phyloP scores from a whole-genome alignment of 2,888 invertebrate genomes.

The Phymatocera aterrima region DNA sequence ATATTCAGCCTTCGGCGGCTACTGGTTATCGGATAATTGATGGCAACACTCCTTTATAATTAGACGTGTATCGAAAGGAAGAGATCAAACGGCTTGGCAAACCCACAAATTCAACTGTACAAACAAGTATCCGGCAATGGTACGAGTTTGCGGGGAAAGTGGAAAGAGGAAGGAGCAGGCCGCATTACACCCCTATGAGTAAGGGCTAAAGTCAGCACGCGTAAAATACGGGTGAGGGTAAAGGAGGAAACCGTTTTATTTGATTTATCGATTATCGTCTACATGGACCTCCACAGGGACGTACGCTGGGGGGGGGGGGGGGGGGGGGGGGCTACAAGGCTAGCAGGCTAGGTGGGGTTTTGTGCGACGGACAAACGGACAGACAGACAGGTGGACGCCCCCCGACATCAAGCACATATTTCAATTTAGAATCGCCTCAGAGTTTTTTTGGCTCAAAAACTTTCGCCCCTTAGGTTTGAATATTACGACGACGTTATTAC shows the following conservation, averaged over 20 bases:
- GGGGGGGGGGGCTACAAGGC: slow-evolving; percentile 10
- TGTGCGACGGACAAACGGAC: neutral
- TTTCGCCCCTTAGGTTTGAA: neutral
- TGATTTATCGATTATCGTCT: slow-evolving; percentile 45
- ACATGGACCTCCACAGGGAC: neutral
- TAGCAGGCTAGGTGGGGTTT: slow-evolving; percentile 15
- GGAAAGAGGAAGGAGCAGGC: neutral
- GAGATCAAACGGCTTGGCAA: slow-evolving; percentile 23
- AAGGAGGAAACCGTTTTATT: slow-evolving; percentile 38
- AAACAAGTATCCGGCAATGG: slow-evolving; percentile 3
- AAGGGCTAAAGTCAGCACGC: slow-evolving; percentile 18
- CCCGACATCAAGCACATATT: slow-evolving; percentile 19
- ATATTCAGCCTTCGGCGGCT: neutral
- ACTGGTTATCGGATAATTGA: slow-evolving; percentile 21
- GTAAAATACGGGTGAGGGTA: slow-evolving; percentile 23
- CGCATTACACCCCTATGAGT: neutral
- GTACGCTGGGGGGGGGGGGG: too few species aligned
- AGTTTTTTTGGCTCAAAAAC: neutral
- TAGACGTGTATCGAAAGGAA: slow-evolving; percentile 15
- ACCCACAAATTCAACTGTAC: slow-evolving; percentile 9
- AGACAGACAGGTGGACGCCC: slow-evolving; percentile 6
- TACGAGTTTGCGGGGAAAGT: neutral
- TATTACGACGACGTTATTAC: neutral
- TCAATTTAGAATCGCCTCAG: slow-evolving; percentile 30
- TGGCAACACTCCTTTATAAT: slow-evolving; percentile 2